phyloP scores from a whole-genome alignment of 2,888 invertebrate genomes.

The Zygaena filipendulae region DNA sequence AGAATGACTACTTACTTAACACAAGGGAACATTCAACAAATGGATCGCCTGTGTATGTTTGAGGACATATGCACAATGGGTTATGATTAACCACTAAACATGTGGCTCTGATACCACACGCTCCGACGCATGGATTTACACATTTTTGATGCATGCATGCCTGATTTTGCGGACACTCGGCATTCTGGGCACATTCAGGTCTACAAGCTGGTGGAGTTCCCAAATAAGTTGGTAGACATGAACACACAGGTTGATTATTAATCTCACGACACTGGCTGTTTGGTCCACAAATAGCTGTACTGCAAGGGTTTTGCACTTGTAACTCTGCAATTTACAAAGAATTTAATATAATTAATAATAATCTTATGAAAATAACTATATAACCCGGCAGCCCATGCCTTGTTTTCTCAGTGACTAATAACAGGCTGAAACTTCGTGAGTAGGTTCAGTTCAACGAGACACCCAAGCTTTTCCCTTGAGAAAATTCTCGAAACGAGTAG shows the following conservation, averaged over 20 bases:
- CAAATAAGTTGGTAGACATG: conserved; percentile 75
- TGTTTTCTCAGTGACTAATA: too few relatives aligned
- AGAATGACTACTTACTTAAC: conserved; percentile 30
- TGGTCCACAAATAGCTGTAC: conserved; percentile 79
- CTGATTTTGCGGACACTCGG: conserved; percentile 75
- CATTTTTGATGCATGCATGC: conserved; percentile 80
- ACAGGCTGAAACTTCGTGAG: too few relatives aligned
- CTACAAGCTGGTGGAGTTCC: conserved; percentile 79
- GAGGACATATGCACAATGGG: conserved; percentile 78
- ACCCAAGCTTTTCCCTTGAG: too few relatives aligned
- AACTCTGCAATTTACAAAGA: conserved; percentile 23
- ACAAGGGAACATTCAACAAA: conserved; percentile 61
- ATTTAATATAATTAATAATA: background rate
- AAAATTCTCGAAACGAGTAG: too few relatives aligned
- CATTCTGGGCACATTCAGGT: conserved; percentile 78
- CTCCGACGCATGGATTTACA: conserved; percentile 77
- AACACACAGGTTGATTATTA: conserved; percentile 76
- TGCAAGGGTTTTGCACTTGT: conserved; percentile 67
- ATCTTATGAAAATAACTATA: too few relatives aligned
- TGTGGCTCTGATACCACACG: conserved; percentile 73
- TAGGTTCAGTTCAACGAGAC: too few relatives aligned
- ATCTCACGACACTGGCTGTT: conserved; percentile 73
- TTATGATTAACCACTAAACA: conserved; percentile 79
- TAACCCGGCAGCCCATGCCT: too few relatives aligned
- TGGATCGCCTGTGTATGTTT: conserved; percentile 74